phyloP scores from a whole-genome alignment of 2,113 vertebrate species.

The Amazona guildingii region DNA sequence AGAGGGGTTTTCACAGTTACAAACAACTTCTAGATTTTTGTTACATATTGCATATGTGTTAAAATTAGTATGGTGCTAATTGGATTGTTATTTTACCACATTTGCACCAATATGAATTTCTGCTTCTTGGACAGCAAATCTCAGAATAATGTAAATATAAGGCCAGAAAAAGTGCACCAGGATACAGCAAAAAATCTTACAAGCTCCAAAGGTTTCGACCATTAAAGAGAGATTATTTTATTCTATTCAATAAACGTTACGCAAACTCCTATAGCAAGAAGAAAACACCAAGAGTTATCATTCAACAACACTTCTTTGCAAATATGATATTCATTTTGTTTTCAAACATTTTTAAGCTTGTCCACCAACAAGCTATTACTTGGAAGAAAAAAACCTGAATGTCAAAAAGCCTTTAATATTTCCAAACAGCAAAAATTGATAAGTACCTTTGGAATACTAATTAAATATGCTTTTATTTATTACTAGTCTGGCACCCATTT shows the following conservation, averaged over 20 bases:
- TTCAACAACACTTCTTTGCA: not conserved
- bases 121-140: slow-evolving; percentile 66
- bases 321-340: not conserved
- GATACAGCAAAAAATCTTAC: not conserved
- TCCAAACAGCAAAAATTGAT: slow-evolving; percentile 61
- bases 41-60: slow-evolving; percentile 72
- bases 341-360: slow-evolving; percentile 53
- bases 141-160: slow-evolving; percentile 49
- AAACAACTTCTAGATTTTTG: slow-evolving; percentile 70
- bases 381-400: slow-evolving; percentile 50
- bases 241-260: not conserved
- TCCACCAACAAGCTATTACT: slow-evolving; percentile 55
- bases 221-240: not conserved
- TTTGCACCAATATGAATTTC: slow-evolving; percentile 65
- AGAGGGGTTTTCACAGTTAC: slow-evolving; percentile 71
- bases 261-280: not conserved
- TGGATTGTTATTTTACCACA: slow-evolving; percentile 54
- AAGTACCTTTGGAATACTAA: slow-evolving; percentile 68
- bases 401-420: slow-evolving; percentile 52
- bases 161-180: slow-evolving; percentile 2
- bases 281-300: not conserved
- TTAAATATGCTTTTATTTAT: slow-evolving; percentile 64
- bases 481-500: slow-evolving; percentile 68
- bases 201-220: not conserved
- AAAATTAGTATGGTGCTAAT: slow-evolving; percentile 63